A percentile compares a stretch with the other conserved stretches of the same genome.
These are phyloP conservation scores for Drosophila pegasa DNA, from an alignment of 2,888 invertebrate genomes.

Conservation along the genomic window DNA sequence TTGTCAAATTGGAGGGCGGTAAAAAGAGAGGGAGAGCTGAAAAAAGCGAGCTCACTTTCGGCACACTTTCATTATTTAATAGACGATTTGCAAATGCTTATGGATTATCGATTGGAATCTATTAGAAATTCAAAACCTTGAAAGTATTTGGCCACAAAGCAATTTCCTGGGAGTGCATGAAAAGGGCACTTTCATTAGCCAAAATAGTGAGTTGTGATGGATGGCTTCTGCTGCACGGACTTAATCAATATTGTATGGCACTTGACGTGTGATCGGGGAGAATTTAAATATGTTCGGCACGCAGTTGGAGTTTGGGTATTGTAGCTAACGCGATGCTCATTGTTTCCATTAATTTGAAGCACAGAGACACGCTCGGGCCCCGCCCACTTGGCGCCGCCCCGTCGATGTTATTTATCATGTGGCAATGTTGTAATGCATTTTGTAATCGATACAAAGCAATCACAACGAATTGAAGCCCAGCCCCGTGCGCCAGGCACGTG, in stretches of 20 bases:
- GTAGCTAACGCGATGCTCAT: slow-evolving; percentile 21
- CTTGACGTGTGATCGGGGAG: slow-evolving; percentile 15
- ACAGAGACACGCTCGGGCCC: slow-evolving; percentile 13
- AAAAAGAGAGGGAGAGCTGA: neutral
- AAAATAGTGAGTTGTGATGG: slow-evolving; percentile 1
- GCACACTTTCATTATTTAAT: neutral
- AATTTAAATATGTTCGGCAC: slow-evolving; percentile 17
- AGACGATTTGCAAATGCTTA: too few relatives aligned
- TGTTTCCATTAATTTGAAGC: slow-evolving; percentile 49
- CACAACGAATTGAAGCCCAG: slow-evolving; percentile 67
- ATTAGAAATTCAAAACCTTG: neutral
- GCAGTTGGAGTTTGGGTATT: slow-evolving; percentile 2
- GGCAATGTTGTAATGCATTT: slow-evolving; percentile 78
- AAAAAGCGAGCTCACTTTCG: neutral
- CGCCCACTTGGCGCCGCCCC: slow-evolving; percentile 29
- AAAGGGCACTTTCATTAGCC: neutral
- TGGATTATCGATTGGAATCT: neutral
- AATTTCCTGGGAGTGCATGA: neutral
- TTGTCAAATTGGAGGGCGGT: too few relatives aligned
- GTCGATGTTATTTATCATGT: slow-evolving; percentile 77
- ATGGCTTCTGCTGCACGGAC: neutral
- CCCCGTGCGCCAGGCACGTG: slow-evolving; percentile 62
- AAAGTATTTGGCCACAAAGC: neutral
- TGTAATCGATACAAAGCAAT: slow-evolving; percentile 82
- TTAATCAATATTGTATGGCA: slow-evolving; percentile 17